Conservation (phyloP, 2,113 vertebrate species). For the Trogon melanurus region DNA sequence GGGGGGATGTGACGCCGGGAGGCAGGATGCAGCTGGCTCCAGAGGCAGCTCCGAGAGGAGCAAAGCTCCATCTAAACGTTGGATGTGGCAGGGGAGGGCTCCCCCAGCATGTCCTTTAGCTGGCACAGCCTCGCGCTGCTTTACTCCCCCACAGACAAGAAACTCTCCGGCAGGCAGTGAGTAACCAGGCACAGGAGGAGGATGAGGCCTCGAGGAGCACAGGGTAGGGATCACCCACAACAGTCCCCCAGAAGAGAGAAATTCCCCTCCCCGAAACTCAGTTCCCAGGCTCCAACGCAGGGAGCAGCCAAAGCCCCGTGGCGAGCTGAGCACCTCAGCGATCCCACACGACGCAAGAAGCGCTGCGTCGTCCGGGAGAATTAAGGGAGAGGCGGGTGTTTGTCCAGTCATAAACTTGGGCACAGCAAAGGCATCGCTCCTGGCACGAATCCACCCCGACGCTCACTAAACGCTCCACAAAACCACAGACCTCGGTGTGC, state of each 20-base stretch:
- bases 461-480: not conserved
- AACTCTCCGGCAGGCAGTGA: not conserved
- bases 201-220: not conserved
- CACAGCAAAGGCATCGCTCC: not conserved
- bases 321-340: accelerated
- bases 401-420: not conserved
- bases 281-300: not conserved
- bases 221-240: not conserved
- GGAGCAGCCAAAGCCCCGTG: not conserved
- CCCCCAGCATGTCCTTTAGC: not conserved
- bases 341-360: accelerated
- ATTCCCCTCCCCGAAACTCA: not conserved
- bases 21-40: not conserved
- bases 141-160: not conserved
- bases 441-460: accelerated
- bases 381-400: accelerated
- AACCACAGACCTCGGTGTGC: not conserved
- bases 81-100: not conserved
- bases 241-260: not conserved
- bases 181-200: not conserved
- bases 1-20: not conserved
- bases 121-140: not conserved
- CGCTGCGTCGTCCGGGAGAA: accelerated
- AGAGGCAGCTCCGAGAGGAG: not conserved
- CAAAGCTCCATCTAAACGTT: accelerated